Base-by-base conservation (phyloP, 1,140 invertebrate genomes). In the Pantala flavescens region DNA sequence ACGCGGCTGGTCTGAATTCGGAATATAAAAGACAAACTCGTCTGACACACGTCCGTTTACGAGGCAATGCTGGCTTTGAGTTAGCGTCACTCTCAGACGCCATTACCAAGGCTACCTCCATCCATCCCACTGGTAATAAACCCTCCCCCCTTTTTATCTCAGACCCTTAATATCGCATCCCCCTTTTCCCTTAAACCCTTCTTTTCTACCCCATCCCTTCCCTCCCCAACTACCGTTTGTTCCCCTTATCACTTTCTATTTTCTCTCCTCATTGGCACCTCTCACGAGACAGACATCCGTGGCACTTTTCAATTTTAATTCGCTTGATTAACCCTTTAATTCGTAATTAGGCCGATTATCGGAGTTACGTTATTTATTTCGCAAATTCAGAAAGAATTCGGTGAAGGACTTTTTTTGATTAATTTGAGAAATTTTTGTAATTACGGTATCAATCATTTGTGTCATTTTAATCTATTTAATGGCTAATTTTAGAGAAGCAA, bases 31-130 rank as follows among this genome's bases (percentile, higher is more conserved):
- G 49, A 21, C 49, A 63, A 21, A 21, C 49, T 63, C 16, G n/a
- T 16, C 49, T 63, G 49, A 63, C 49, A 63, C 49, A 63, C 49
- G 49, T 63, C 49, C 49, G 49, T 63, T 63, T 63, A 63, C n/a
- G 49, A 21, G 49, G 16, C n/a, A 19, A 63, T 16, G 14, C n/a
- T 1, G 16, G n/a, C 3, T 21, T 16, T 12, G 49, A 63, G 49
- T 63, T 63, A 63, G 49, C 49, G 49, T 63, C 49, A 63, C 49
- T 63, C 49, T 21, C 49, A 63, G 49, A 63, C n/a, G 12, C 49
- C 49, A 63, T 63, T 63, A 63, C 49, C 49, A 21, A 63, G 16
- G 16, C 49, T 1, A 19, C 14, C 49, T 63, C 49, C 14, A 63
- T 63, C 49, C 49, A 63, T 63, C 49, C 16, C 3, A 63, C 3